Evolutionary conservation across 2,113 vertebrate genomes (phyloP).

Genomic region (Eretmochelys imbricata): DNA sequence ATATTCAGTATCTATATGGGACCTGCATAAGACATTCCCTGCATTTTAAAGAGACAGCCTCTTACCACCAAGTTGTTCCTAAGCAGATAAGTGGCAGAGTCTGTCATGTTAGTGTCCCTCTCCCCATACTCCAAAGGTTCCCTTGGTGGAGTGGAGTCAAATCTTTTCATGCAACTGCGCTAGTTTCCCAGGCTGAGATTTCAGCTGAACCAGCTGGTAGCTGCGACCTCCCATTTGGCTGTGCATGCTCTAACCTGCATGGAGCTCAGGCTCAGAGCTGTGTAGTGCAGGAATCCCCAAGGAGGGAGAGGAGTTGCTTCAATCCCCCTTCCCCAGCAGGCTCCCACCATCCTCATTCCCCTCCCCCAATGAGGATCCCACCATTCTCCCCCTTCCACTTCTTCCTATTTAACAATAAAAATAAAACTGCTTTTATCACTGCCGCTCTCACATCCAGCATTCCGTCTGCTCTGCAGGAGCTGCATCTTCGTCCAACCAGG

Average conservation of each 20-base stretch:
- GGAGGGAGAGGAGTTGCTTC: background rate
- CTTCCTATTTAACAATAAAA: background rate
- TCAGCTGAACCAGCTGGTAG: background rate
- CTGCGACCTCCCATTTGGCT: background rate
- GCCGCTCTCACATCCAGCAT: background rate
- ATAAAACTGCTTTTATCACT: background rate
- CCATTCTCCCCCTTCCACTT: background rate
- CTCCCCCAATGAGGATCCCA: background rate
- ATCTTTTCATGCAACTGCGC: background rate
- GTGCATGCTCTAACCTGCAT: background rate
- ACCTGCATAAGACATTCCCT: background rate
- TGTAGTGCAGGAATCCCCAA: background rate
- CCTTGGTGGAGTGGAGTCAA: fast-evolving
- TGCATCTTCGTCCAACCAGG: background rate
- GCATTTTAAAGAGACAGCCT: slow-evolving; percentile 5
- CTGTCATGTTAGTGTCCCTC: fast-evolving
- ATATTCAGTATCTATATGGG: background rate
- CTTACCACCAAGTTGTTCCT: background rate
- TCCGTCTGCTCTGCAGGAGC: background rate
- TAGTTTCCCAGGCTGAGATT: fast-evolving
- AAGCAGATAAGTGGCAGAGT: background rate
- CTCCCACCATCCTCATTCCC: background rate
- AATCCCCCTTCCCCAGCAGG: background rate
- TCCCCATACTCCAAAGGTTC: background rate
- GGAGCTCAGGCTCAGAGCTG: background rate